Evolutionary conservation across 2,888 invertebrate species (phyloP).

Genomic region (Dryococelus australis): DNA sequence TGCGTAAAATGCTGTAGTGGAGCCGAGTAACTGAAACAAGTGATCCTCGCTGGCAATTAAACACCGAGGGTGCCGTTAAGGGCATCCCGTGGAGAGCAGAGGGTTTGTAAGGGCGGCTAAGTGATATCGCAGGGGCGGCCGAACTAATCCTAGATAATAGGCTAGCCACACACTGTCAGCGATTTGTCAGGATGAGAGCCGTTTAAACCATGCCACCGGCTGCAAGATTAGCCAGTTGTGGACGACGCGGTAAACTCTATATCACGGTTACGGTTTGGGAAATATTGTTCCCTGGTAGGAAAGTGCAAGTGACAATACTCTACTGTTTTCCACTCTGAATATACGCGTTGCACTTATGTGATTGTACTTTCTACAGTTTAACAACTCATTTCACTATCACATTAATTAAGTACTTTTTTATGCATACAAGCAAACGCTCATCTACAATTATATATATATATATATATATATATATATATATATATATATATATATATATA

Average conservation of each 20-base stretch:
- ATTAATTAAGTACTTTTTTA: too few relatives aligned
- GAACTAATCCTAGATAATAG: slow-evolving; percentile 5
- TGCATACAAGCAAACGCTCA: too few relatives aligned
- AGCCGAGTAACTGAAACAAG: neutral
- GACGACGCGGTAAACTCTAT: neutral
- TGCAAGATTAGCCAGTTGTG: neutral
- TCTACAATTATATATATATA: too few relatives aligned
- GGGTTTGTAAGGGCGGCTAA: neutral
- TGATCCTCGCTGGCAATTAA: neutral
- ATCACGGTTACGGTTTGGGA: neutral
- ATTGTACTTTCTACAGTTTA: neutral
- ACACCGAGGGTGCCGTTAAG: neutral
- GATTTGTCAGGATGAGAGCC: neutral
- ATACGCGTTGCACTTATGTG: neutral
- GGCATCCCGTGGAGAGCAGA: neutral
- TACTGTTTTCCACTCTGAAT: neutral
- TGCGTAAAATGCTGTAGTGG: neutral
- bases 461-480: too few relatives aligned
- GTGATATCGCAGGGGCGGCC: neutral
- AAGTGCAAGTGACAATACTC: too few relatives aligned
- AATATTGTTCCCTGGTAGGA: neutral
- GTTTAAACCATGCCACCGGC: neutral
- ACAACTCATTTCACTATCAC: too few relatives aligned
- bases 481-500: too few relatives aligned
- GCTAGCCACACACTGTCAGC: slow-evolving; percentile 16